These are phyloP conservation scores for Atherinosoma microstoma DNA, from an alignment of 2,797 vertebrate species.

Conservation along the genomic window DNA sequence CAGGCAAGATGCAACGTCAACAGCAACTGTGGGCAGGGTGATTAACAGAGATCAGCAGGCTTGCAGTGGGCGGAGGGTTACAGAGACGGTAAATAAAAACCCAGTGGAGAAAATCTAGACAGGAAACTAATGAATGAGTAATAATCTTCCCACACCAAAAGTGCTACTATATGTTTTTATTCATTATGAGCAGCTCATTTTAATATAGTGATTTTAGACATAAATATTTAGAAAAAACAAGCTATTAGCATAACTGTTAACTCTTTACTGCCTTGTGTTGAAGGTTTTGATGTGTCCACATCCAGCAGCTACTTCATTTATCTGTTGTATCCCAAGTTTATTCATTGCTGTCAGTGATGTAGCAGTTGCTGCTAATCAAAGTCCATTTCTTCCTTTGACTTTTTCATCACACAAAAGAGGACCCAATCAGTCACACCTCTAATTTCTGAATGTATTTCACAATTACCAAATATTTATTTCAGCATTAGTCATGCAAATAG, in stretches of 20 bases:
- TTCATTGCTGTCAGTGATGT: background rate
- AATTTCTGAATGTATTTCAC: conserved; percentile 4
- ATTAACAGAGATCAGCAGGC: conserved; percentile 17
- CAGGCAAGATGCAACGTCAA: conserved; percentile 25
- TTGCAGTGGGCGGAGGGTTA: conserved; percentile 9
- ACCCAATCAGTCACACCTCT: background rate
- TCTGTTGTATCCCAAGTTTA: background rate
- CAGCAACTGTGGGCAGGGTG: conserved; percentile 32
- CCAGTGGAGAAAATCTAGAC: conserved; percentile 10
- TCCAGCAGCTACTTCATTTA: background rate
- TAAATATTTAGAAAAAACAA: background rate
- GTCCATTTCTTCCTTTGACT: conserved; percentile 5
- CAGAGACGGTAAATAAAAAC: conserved; percentile 18
- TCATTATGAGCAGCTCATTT: background rate
- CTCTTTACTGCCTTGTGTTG: background rate
- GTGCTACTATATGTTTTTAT: conserved; percentile 2
- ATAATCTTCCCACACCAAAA: conserved; percentile 1
- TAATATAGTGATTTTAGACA: conserved; percentile 14
- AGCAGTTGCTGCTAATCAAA: background rate
- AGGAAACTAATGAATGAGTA: conserved; percentile 36
- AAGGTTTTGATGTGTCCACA: background rate
- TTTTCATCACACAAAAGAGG: background rate
- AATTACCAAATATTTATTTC: conserved; percentile 18
- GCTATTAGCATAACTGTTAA: background rate
- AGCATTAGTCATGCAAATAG: conserved; percentile 37